A percentile compares a stretch with the other conserved stretches of the same genome.
Evolutionary conservation across 2,888 invertebrate genomes (phyloP).

Genomic region (Cataglyphis albicans): DNA sequence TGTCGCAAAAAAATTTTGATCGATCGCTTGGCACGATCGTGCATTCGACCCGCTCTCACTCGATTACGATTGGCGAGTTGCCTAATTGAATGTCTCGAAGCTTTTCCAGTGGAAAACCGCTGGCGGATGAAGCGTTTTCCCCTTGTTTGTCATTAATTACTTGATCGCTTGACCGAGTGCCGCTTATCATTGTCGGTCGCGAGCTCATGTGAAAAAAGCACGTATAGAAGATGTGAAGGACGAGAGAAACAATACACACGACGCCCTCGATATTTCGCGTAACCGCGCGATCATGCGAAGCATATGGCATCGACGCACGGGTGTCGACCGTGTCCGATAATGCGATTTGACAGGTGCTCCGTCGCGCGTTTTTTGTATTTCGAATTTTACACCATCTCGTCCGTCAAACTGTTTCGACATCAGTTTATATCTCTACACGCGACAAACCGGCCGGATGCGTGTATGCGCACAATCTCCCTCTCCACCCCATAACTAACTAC

Average conservation of each 20-base stretch:
- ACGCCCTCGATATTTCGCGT: constrained; percentile 40
- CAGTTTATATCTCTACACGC: constrained; percentile 62
- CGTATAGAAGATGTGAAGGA: constrained; percentile 31
- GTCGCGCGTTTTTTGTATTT: constrained; percentile 68
- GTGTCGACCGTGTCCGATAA: constrained; percentile 66
- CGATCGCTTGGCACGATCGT: constrained; percentile 64
- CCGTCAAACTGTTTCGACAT: constrained; percentile 61
- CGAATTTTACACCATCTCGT: constrained; percentile 66
- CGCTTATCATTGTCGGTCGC: constrained; percentile 59
- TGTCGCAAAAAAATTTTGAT: constrained; percentile 66
- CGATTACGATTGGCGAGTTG: constrained; percentile 69
- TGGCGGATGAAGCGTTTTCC: constrained; percentile 60
- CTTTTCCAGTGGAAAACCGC: constrained; percentile 67
- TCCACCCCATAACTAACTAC: neutral
- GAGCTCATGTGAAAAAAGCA: neutral
- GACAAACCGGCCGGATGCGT: constrained; percentile 31
- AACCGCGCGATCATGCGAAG: constrained; percentile 46
- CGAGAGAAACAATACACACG: constrained; percentile 5
- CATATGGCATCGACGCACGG: constrained; percentile 38
- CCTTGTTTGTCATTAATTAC: constrained; percentile 68
- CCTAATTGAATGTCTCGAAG: constrained; percentile 75
- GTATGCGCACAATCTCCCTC: neutral
- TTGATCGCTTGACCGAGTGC: constrained; percentile 60
- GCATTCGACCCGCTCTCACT: constrained; percentile 67
- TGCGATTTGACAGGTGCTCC: constrained; percentile 72